phyloP scores from a whole-genome alignment of 2,888 invertebrate genomes.

The Diadromus collaris region DNA sequence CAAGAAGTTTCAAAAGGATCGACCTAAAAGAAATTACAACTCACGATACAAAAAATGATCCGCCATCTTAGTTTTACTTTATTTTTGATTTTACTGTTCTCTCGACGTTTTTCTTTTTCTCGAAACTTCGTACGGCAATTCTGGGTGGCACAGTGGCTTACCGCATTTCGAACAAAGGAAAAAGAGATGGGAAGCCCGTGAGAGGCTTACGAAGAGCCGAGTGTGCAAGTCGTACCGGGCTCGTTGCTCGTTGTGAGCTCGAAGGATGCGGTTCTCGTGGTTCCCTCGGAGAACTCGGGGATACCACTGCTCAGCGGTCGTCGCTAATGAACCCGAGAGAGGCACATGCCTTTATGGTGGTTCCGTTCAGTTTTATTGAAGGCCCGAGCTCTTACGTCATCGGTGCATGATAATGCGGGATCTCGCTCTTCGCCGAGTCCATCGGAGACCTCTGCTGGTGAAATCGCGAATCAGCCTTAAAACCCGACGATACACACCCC shows the following conservation, averaged over 20 bases:
- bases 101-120: conserved; percentile 6
- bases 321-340: conserved; percentile 65
- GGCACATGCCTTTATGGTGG: conserved; percentile 64
- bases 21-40: no score
- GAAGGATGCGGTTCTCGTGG: conserved; percentile 56
- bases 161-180: conserved; percentile 55
- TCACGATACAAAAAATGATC: neutral
- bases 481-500: conserved; percentile 6
- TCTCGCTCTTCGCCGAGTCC: conserved; percentile 9
- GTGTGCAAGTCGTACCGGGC: conserved; percentile 11
- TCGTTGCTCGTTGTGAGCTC: conserved; percentile 32
- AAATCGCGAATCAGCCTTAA: conserved; percentile 14
- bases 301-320: conserved; percentile 40
- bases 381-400: conserved; percentile 54
- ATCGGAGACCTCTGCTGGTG: conserved; percentile 49
- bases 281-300: conserved; percentile 41
- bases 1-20: no score
- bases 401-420: conserved; percentile 47
- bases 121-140: conserved; percentile 48
- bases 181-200: conserved; percentile 28
- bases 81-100: conserved; percentile 5
- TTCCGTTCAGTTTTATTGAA: conserved; percentile 67
- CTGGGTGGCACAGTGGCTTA: conserved; percentile 37
- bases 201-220: conserved; percentile 28
- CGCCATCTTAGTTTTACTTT: neutral